Conservation (phyloP, 2,888 invertebrate species). For the Calameuta pallipes region DNA sequence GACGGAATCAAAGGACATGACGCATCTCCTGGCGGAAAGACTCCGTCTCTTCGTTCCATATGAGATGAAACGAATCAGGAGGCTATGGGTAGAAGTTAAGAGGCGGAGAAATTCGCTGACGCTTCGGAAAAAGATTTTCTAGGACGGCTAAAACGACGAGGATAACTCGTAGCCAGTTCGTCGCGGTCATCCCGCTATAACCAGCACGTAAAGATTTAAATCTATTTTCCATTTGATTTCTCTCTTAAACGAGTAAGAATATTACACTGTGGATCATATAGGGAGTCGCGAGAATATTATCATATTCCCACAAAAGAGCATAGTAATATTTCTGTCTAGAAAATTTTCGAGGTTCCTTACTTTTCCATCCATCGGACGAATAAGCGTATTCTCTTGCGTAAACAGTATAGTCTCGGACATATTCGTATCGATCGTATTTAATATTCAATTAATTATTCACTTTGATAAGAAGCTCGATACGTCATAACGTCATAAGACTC, state of each 20-base stretch:
- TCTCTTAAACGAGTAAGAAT: background rate
- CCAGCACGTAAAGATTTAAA: too few relatives aligned
- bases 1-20: conserved; percentile 23
- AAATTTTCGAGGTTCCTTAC: too few relatives aligned
- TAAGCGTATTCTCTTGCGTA: too few relatives aligned
- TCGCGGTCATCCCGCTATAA: conserved; percentile 59
- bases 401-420: too few relatives aligned
- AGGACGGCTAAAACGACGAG: conserved; percentile 51
- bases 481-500: conserved; percentile 27
- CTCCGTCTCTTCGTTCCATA: too few relatives aligned
- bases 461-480: conserved; percentile 50
- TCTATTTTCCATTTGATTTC: conserved; percentile 43
- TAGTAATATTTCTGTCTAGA: too few relatives aligned
- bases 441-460: conserved; percentile 46
- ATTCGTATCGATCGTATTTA: conserved; percentile 8
- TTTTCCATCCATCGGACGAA: too few relatives aligned
- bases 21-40: conserved; percentile 1
- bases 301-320: too few relatives aligned
- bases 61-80: background rate
- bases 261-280: too few relatives aligned
- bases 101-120: conserved; percentile 8
- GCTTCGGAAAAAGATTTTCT: background rate
- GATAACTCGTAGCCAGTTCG: conserved; percentile 62
- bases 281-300: too few relatives aligned
- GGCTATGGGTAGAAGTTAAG: background rate